Evolutionary conservation across 2,888 invertebrate genomes (phyloP).

Genomic region (Iphiclides podalirius): DNA sequence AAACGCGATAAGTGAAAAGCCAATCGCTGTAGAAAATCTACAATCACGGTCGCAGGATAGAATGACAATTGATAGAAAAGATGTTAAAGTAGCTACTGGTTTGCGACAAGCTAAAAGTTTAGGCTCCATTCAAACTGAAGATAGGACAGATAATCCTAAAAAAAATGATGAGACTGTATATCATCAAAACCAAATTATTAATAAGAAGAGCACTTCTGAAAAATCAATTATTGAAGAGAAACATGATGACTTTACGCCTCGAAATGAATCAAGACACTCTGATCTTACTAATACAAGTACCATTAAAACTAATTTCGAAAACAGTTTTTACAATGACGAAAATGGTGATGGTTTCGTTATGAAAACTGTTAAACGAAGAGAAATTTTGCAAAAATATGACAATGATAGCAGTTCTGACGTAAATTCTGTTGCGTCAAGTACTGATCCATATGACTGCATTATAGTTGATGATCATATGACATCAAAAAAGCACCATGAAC

Average conservation of each 20-base stretch:
- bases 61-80: slow-evolving; percentile 67
- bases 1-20: slow-evolving; percentile 49
- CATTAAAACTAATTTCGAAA: slow-evolving; percentile 80
- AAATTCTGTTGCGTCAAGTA: slow-evolving; percentile 83
- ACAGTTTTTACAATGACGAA: slow-evolving; percentile 83
- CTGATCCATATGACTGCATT: slow-evolving; percentile 89
- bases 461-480: slow-evolving; percentile 89
- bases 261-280: slow-evolving; percentile 72
- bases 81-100: slow-evolving; percentile 60
- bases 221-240: slow-evolving; percentile 69
- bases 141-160: slow-evolving; percentile 52
- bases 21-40: slow-evolving; percentile 44
- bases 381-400: slow-evolving; percentile 86
- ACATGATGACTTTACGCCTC: slow-evolving; percentile 58
- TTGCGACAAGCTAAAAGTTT: slow-evolving; percentile 73
- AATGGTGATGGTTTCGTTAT: slow-evolving; percentile 84
- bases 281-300: slow-evolving; percentile 74
- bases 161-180: slow-evolving; percentile 50
- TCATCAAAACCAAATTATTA: slow-evolving; percentile 57
- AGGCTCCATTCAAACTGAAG: slow-evolving; percentile 70
- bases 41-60: slow-evolving; percentile 55
- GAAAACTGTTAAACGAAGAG: slow-evolving; percentile 86
- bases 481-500: slow-evolving; percentile 74
- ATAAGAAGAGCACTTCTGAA: slow-evolving; percentile 69
- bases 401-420: slow-evolving; percentile 83